A percentile compares a stretch with the other conserved stretches of the same genome.
Conservation (phyloP, 2,888 invertebrate species). For the Agriotes lineatus region DNA sequence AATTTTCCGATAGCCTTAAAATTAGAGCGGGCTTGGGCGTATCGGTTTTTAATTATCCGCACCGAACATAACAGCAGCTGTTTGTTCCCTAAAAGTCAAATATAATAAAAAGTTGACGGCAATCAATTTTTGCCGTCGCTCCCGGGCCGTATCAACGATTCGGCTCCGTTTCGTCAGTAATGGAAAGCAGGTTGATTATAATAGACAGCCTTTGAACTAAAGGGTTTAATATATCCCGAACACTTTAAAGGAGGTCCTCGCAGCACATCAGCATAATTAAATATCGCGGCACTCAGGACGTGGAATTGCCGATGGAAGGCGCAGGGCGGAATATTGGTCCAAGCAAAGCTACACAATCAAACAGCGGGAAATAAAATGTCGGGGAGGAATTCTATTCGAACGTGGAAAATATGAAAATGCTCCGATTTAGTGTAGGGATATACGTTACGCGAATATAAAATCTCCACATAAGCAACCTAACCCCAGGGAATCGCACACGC, state of each 20-base stretch:
- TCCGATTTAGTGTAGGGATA: not conserved
- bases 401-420: not conserved
- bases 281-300: slow-evolving; percentile 24
- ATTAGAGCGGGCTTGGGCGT: not conserved
- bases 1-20: not conserved
- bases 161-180: slow-evolving; percentile 21
- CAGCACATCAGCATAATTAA: slow-evolving; percentile 35
- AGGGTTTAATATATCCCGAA: slow-evolving; percentile 34
- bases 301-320: slow-evolving; percentile 10
- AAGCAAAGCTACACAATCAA: not conserved
- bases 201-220: slow-evolving; percentile 35
- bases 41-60: not conserved
- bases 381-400: not conserved
- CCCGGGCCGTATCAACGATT: slow-evolving; percentile 1
- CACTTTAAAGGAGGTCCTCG: slow-evolving; percentile 32
- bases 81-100: not conserved
- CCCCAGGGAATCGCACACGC: not conserved
- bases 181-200: slow-evolving; percentile 34
- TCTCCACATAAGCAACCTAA: not conserved
- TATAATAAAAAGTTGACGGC: not conserved
- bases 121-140: not conserved
- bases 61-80: too few relatives aligned
- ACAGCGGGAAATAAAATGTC: not conserved
- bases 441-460: slow-evolving; percentile 1
- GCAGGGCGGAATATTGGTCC: not conserved